These are phyloP conservation scores for Meloidogyne exigua DNA, from an alignment of 1,140 invertebrate genomes.

Conservation along the genomic window DNA sequence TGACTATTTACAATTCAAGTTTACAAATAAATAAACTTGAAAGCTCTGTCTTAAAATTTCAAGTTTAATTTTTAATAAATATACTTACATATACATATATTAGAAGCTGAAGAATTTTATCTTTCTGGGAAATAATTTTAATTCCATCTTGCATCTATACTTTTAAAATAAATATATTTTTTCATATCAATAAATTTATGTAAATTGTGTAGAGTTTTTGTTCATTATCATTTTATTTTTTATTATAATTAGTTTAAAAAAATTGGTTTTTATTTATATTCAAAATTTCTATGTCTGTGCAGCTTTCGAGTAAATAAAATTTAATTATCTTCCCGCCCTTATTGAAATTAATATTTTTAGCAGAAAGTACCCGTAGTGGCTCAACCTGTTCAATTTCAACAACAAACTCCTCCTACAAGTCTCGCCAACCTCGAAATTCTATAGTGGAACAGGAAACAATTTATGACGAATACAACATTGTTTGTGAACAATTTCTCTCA, in stretches of 20 bases:
- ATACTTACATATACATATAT: too few relatives aligned
- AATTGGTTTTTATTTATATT: neutral
- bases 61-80: too few relatives aligned
- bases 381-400: neutral
- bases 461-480: slow-evolving; percentile 1
- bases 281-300: neutral
- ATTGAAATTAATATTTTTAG: slow-evolving; percentile 1
- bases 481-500: slow-evolving; percentile 11
- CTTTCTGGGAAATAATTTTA: too few relatives aligned
- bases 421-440: neutral
- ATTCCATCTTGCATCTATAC: too few relatives aligned
- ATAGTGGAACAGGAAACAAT: neutral
- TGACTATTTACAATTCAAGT: too few relatives aligned
- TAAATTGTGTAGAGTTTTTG: neutral
- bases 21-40: too few relatives aligned
- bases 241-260: too few relatives aligned
- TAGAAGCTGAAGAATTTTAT: too few relatives aligned
- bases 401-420: neutral
- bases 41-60: too few relatives aligned
- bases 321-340: neutral
- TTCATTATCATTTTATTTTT: neutral
- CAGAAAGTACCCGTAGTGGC: neutral
- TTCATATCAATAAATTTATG: neutral
- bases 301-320: neutral
- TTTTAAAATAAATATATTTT: too few relatives aligned